Base-by-base conservation (phyloP, 2,888 invertebrate species). In the Arrhopalites spinosus region DNA sequence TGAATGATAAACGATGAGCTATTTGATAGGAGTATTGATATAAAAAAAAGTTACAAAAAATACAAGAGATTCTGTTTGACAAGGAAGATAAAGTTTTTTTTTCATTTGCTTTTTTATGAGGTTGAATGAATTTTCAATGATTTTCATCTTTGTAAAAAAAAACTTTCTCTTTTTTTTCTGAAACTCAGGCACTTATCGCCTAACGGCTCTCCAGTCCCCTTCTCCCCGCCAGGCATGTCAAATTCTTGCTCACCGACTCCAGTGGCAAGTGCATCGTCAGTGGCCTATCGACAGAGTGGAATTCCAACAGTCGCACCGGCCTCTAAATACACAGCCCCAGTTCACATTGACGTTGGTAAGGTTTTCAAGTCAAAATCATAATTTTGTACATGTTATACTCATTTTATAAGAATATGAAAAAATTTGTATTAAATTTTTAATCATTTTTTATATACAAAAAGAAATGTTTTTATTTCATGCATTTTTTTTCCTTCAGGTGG, bases 271-370 rank as follows among this genome's bases (percentile, higher is more conserved):
- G 59, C 78, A 36, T 63, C 76, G 23, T 15, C 29, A 82, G 80
- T 87, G 61, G 86, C 85, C 81, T 90, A 89, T 87, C 78, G 75
- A 69, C 91, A 91, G 85, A 90, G 92, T 13, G 96, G 96, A 45
- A 96, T 97, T 78, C 97, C 97, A 0, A 93, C 94, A 83, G 95
- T 97, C 20, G 97, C 97, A 0, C 92, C 93, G 17, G 95, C 96
- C 64, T 93, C 95, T 47, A 90, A 94, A 77, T 95, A 93, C 86
- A 96, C 95, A 74, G 97, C 97, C 1, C 97, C 98, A 0, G 97
- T 98, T 0, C 97, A 98, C 86, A 97, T 98, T 82, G 97, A 98
- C 86, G 97, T 98, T 72, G 61, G 53, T 17, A 53, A 53, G 53
- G n/a, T 59, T 25, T n/a, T n/a, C n/a, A n/a, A n/a, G n/a, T n/a